Percentiles rank a stretch among this genome's conserved stretches.
Conservation (phyloP, 2,888 invertebrate species). For the Pandemis heparana region DNA sequence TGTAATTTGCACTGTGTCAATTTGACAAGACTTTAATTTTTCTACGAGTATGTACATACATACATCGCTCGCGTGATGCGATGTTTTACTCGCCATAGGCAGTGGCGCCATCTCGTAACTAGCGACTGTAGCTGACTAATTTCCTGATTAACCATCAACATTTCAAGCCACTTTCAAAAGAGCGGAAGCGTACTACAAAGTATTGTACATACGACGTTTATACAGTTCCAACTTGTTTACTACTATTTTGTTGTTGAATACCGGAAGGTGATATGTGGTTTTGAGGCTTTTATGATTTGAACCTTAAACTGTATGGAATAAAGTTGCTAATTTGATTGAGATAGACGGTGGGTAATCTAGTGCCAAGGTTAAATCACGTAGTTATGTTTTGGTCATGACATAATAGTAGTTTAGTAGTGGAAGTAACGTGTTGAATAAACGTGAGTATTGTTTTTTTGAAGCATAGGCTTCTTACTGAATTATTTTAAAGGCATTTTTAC, state of each 20-base stretch:
- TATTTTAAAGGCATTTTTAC: too few relatives aligned
- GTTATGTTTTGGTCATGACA: neutral
- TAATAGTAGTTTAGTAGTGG: neutral
- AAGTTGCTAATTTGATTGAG: neutral
- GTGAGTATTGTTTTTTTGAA: neutral
- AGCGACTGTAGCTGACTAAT: neutral
- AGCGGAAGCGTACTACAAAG: neutral
- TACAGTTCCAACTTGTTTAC: neutral
- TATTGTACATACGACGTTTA: neutral
- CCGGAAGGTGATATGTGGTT: neutral
- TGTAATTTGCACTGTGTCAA: neutral
- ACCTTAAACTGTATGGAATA: neutral
- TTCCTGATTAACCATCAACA: neutral
- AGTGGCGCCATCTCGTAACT: conserved; percentile 9
- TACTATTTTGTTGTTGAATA: neutral
- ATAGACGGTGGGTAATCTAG: neutral
- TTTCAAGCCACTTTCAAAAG: neutral
- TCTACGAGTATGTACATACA: too few relatives aligned
- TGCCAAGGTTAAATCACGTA: conserved; percentile 2
- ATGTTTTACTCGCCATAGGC: neutral
- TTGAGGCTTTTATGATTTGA: neutral
- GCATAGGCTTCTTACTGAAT: neutral
- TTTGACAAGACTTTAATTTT: neutral
- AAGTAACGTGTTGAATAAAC: neutral
- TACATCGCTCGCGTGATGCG: neutral